phyloP scores from a whole-genome alignment of 2,888 invertebrate species.

The Platynereis dumerilii region DNA sequence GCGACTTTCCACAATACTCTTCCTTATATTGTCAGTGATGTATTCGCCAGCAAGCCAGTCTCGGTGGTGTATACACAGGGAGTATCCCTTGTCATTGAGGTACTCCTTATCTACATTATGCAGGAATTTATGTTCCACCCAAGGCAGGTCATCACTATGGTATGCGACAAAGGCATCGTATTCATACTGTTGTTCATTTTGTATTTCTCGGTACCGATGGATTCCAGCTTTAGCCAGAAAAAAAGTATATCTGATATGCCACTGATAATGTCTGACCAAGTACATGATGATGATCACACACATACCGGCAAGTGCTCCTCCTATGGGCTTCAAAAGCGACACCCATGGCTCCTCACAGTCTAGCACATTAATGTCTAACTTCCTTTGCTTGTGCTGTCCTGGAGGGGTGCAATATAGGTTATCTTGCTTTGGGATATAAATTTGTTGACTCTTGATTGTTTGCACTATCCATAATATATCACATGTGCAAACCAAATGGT shows the following conservation, averaged over 20 bases:
- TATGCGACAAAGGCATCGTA: conserved; percentile 78
- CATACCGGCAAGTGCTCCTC: too few relatives aligned
- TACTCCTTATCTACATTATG: conserved; percentile 68
- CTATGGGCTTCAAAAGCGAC: too few relatives aligned
- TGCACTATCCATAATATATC: too few relatives aligned
- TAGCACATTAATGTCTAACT: too few relatives aligned
- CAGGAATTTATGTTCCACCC: conserved; percentile 72
- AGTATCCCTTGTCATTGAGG: conserved; percentile 57
- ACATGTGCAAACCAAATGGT: too few relatives aligned
- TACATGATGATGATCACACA: too few relatives aligned
- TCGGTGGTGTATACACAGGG: conserved; percentile 75
- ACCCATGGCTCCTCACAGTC: too few relatives aligned
- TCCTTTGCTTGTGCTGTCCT: too few relatives aligned
- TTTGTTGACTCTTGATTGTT: too few relatives aligned
- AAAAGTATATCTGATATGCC: neutral
- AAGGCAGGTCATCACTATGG: conserved; percentile 71
- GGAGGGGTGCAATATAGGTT: too few relatives aligned
- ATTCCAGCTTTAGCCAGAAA: neutral
- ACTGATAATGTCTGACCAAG: neutral
- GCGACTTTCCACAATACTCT: conserved; percentile 73
- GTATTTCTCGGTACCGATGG: neutral
- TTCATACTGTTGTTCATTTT: conserved; percentile 43
- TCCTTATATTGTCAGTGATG: conserved; percentile 75
- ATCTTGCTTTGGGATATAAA: too few relatives aligned
- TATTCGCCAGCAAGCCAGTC: conserved; percentile 76